Evolutionary conservation across 1,140 invertebrate genomes (phyloP), one percentile per base, ranked within the genome.

Genomic region (Oncopodura yosiiana): DNA sequence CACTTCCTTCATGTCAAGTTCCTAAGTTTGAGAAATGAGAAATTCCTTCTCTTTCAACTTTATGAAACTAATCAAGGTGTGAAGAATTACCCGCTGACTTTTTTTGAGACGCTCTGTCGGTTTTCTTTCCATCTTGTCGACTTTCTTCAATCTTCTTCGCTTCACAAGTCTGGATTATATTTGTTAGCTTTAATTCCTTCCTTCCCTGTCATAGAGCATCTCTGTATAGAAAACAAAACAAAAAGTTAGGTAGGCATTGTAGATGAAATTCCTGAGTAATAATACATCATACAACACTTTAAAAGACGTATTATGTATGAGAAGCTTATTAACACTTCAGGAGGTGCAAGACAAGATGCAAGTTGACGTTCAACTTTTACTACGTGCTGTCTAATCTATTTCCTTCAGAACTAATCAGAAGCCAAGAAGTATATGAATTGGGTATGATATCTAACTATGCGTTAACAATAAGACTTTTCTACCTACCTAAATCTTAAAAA

Each of bases 51-150:
- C n/a, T n/a, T n/a, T n/a, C n/a, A n/a, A n/a, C n/a, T n/a, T n/a
- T n/a, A n/a, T n/a, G n/a, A n/a, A n/a, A n/a, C n/a, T n/a, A 45
- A 56, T 56, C 39, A 56, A 56, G 46, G 54, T 56, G 54, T 56
- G 54, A 56, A 56, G 46, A 56, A 56, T 56, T 56, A 56, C 46
- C 54, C 54, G 54, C 54, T 56, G 54, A 30, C 36, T 50, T 56
- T 30, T 44, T n/a, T n/a, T n/a, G n/a, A n/a, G 52, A 44, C 52
- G 32, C 14, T 48, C 18, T 30, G 41, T 54, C 52, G 19, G 23
- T 54, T 41, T 21, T 43, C 19, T 34, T 27, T 44, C 37, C n/a
- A 23, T 37, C 51, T 36, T 14, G 27, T 39, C 49, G 16, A 19
- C 38, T 38, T 38, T 29, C n/a, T n/a, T n/a, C n/a, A n/a, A n/a